Evolutionary conservation across 2,113 vertebrate species (phyloP).

Genomic region (Caranx ignobilis): DNA sequence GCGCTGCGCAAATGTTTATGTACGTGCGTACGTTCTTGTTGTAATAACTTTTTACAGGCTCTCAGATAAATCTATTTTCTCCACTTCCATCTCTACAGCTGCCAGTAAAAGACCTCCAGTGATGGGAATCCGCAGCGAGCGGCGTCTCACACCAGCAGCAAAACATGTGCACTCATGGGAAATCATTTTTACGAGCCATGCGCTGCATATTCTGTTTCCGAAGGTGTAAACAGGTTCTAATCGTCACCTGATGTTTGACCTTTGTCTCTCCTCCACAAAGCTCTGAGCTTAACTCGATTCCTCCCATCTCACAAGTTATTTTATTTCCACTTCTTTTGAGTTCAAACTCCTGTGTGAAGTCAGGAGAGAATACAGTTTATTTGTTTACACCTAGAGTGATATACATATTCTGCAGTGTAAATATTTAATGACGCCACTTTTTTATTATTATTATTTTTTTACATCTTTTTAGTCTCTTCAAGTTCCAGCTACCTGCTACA

Average conservation of each 20-base stretch:
- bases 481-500: conserved; percentile 49
- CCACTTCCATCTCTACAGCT: conserved; percentile 26
- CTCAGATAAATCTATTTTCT: conserved; percentile 46
- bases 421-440: background rate
- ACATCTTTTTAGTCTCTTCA: conserved; percentile 23
- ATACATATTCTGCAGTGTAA: conserved; percentile 3
- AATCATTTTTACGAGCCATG: conserved; percentile 33
- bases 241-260: conserved; percentile 29
- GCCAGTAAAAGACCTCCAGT: conserved; percentile 46
- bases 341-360: conserved; percentile 5
- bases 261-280: conserved; percentile 1
- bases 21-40: conserved; percentile 27
- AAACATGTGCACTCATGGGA: conserved; percentile 22
- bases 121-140: conserved; percentile 41
- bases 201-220: conserved; percentile 7
- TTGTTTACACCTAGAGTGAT: conserved; percentile 20
- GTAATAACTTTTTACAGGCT: conserved; percentile 42
- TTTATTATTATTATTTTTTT: background rate
- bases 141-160: conserved; percentile 6
- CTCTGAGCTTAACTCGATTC: background rate
- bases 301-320: background rate
- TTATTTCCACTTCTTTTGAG: conserved; percentile 7
- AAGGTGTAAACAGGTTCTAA: conserved; percentile 36
- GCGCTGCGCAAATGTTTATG: conserved; percentile 53
- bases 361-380: background rate